These are phyloP conservation scores for Bruchidius siliquastri DNA, from an alignment of 2,888 invertebrate genomes.

Conservation along the genomic window DNA sequence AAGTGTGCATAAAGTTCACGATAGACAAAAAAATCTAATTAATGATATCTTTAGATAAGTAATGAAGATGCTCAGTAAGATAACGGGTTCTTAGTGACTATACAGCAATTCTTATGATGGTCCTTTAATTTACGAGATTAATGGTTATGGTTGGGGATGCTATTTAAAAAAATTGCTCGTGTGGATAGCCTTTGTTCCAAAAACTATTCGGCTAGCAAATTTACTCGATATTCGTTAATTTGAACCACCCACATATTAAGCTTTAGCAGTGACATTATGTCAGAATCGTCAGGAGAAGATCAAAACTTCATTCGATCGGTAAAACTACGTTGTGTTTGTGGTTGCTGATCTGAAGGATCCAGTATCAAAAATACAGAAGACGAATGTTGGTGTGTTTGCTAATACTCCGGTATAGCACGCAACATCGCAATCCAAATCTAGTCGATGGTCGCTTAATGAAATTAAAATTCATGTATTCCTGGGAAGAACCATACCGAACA, in stretches of 20 bases:
- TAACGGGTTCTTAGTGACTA: neutral
- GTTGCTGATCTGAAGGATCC: too few relatives aligned
- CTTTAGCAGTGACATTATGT: too few relatives aligned
- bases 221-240: too few relatives aligned
- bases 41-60: neutral
- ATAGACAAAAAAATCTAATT: neutral
- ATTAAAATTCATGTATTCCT: constrained; percentile 49
- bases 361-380: neutral
- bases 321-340: too few relatives aligned
- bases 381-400: neutral
- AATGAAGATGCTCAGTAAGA: neutral
- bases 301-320: too few relatives aligned
- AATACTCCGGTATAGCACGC: constrained; percentile 30
- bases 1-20: neutral
- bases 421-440: constrained; percentile 44
- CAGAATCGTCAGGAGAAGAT: too few relatives aligned
- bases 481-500: constrained; percentile 27
- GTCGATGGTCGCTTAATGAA: constrained; percentile 37
- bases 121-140: neutral
- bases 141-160: neutral
- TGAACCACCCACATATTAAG: too few relatives aligned
- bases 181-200: too few relatives aligned
- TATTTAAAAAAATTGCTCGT: neutral
- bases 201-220: too few relatives aligned
- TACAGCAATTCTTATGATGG: neutral